Percentiles rank a stretch among this genome's conserved stretches.
Conservation (phyloP, 2,888 invertebrate species). For the Anoplius nigerrimus region DNA sequence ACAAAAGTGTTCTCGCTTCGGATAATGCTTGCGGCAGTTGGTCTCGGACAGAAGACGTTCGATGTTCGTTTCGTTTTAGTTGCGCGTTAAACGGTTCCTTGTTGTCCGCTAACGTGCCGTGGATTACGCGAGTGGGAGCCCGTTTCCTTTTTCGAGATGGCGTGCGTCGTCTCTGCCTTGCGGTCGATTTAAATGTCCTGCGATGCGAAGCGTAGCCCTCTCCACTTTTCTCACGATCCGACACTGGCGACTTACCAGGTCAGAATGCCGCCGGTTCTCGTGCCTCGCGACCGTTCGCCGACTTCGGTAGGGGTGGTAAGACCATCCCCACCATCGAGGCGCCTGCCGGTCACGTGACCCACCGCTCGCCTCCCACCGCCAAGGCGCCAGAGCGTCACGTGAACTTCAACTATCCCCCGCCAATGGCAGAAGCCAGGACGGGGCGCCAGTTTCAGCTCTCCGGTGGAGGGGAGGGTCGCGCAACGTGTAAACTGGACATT, state of each 20-base stretch:
- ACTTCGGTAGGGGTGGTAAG: conserved; percentile 40
- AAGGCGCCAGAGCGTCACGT: conserved; percentile 54
- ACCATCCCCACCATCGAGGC: conserved; percentile 39
- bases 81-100: background rate
- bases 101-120: background rate
- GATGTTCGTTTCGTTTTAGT: too few relatives aligned
- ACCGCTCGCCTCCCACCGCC: conserved; percentile 37
- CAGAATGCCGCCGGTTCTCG: conserved; percentile 66
- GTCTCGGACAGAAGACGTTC: too few relatives aligned
- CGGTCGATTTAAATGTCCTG: conserved; percentile 56
- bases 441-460: conserved; percentile 48
- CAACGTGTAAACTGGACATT: conserved; percentile 66
- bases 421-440: conserved; percentile 42
- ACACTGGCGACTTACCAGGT: conserved; percentile 74
- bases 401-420: conserved; percentile 36
- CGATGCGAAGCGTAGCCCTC: conserved; percentile 24
- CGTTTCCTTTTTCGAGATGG: conserved; percentile 28
- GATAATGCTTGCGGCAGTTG: background rate
- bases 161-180: conserved; percentile 18
- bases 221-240: conserved; percentile 63
- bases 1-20: background rate
- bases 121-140: conserved; percentile 16
- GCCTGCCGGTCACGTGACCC: conserved; percentile 6
- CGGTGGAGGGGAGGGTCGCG: conserved; percentile 62
- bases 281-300: conserved; percentile 37